These are phyloP conservation scores for Geodia barretti DNA, from an alignment of 37 sponge, comb jelly and placozoan species.

Conservation along the genomic window DNA sequence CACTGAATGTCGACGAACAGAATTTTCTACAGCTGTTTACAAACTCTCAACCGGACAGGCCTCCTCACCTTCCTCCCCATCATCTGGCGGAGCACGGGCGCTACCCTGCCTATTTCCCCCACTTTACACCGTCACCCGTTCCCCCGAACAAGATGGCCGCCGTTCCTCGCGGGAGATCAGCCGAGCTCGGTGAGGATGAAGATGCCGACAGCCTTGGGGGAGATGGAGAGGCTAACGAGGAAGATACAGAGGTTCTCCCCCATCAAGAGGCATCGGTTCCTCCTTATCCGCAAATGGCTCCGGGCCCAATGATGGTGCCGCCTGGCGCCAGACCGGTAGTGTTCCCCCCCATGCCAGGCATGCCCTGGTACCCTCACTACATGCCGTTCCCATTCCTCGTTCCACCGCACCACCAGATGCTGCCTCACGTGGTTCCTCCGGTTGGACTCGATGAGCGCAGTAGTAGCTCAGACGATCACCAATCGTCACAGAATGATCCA, in stretches of 20 bases:
- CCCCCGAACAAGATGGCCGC: neutral
- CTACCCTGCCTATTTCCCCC: neutral
- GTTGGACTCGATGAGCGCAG: neutral
- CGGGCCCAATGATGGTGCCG: neutral
- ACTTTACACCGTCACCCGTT: neutral
- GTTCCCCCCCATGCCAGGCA: conserved; percentile 1
- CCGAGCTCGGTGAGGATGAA: neutral
- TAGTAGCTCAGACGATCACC: neutral
- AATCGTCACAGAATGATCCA: neutral
- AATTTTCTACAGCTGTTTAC: neutral
- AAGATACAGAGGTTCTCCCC: neutral
- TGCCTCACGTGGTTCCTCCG: neutral
- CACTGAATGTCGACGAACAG: neutral
- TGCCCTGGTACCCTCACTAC: conserved; percentile 5
- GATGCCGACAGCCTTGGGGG: neutral
- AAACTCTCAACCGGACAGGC: neutral
- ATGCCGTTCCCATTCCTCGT: neutral
- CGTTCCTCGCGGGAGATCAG: neutral
- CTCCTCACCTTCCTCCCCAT: neutral
- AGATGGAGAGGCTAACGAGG: neutral
- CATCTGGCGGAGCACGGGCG: neutral
- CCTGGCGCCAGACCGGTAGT: neutral
- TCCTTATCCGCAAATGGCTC: neutral
- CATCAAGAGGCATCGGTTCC: neutral
- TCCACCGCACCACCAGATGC: neutral